phyloP scores from a whole-genome alignment of 30 jellyfish, hydroid and myxozoan genomes.

The Hydractinia echinata region DNA sequence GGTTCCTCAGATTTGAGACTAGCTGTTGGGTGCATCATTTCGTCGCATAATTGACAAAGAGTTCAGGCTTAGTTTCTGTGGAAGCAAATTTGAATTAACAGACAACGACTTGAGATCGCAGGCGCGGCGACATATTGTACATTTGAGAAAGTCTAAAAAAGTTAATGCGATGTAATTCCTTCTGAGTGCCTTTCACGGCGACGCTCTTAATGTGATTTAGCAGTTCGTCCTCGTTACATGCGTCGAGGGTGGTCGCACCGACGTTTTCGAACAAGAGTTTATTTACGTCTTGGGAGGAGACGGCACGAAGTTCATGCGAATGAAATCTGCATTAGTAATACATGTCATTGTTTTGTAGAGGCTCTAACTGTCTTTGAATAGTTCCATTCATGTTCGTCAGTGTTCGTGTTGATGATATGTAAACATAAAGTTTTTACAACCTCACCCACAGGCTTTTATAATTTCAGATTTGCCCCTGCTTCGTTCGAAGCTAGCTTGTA shows the following conservation, averaged over 20 bases:
- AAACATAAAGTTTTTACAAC: too few relatives aligned
- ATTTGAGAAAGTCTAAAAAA: background rate
- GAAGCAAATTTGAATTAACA: background rate
- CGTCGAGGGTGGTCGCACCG: background rate
- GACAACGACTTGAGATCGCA: background rate
- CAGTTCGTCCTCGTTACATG: too few relatives aligned
- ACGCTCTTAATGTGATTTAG: too few relatives aligned
- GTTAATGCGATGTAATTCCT: background rate
- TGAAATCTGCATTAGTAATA: background rate
- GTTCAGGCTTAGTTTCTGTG: background rate
- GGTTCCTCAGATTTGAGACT: background rate
- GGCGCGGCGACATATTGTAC: conserved; percentile 14
- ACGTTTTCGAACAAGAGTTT: background rate
- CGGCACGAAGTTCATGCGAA: background rate
- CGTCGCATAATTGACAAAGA: background rate
- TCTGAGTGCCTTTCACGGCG: background rate
- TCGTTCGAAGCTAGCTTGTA: too few relatives aligned
- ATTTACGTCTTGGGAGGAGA: background rate
- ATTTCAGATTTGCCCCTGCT: too few relatives aligned
- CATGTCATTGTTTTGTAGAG: too few relatives aligned
- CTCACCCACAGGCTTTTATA: too few relatives aligned
- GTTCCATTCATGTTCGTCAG: background rate
- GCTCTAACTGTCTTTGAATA: too few relatives aligned
- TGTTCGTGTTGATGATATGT: background rate
- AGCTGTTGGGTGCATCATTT: background rate